Conservation (phyloP, 2,113 vertebrate genomes). For the Leucopsar rothschildi region DNA sequence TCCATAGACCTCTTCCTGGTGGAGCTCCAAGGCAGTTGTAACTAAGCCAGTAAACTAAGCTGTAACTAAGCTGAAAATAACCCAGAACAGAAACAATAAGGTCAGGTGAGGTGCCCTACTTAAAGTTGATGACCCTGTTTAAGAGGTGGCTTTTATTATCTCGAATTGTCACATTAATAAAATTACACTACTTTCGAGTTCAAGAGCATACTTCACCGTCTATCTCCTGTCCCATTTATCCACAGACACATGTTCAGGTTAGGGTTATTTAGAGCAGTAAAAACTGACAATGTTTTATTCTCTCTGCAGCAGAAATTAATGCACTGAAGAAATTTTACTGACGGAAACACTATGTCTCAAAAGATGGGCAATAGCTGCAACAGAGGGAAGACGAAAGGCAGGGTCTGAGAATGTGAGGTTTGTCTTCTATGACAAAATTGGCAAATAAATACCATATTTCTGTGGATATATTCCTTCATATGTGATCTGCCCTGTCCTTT, state of each 20-base stretch:
- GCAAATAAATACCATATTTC: neutral
- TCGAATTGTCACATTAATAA: neutral
- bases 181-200: neutral
- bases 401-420: neutral
- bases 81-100: neutral
- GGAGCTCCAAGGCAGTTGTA: neutral
- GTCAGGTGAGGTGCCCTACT: neutral
- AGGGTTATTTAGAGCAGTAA: neutral
- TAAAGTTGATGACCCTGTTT: neutral
- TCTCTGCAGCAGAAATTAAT: neutral
- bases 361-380: neutral
- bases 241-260: neutral
- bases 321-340: neutral
- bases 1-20: neutral
- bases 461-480: neutral
- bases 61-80: too few relatives aligned
- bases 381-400: neutral
- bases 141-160: neutral
- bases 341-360: neutral
- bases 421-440: neutral
- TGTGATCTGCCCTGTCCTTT: neutral
- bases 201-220: neutral
- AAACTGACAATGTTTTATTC: neutral
- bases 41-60: neutral
- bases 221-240: neutral